Evolutionary conservation across 2,888 invertebrate genomes (phyloP).

Genomic region (Lobophora halterata): DNA sequence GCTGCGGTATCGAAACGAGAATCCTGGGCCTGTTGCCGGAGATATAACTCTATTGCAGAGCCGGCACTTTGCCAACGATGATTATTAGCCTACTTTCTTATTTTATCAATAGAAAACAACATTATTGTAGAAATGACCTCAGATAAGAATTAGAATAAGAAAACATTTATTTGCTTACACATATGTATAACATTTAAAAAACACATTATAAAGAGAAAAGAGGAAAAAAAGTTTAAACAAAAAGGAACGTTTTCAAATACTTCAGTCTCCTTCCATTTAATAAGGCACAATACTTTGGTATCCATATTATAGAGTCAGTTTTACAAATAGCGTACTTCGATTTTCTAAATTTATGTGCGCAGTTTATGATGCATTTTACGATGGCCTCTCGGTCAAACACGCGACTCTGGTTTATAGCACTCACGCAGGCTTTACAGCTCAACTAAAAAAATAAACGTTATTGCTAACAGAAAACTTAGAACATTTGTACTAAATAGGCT

Average conservation of each 20-base stretch:
- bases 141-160: no score
- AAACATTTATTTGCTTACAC: no score
- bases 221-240: no score
- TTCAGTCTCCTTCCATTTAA: no score
- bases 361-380: conserved; percentile 73
- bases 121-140: conserved; percentile 20
- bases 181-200: no score
- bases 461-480: conserved; percentile 34
- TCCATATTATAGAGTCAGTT: conserved; percentile 51
- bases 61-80: conserved; percentile 61
- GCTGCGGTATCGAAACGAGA: conserved; percentile 43
- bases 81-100: conserved; percentile 57
- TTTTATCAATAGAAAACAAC: conserved; percentile 34
- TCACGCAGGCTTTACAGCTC: conserved; percentile 62
- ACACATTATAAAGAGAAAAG: no score
- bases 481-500: conserved; percentile 33
- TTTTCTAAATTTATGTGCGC: conserved; percentile 68
- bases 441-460: conserved; percentile 57
- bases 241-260: no score
- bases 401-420: conserved; percentile 66
- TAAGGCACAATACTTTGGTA: no score
- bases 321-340: conserved; percentile 46
- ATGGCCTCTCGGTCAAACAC: conserved; percentile 71
- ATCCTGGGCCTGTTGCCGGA: conserved; percentile 49
- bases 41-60: conserved; percentile 59